phyloP scores from a whole-genome alignment of 1,140 invertebrate genomes.

The Theocolax elegans region DNA sequence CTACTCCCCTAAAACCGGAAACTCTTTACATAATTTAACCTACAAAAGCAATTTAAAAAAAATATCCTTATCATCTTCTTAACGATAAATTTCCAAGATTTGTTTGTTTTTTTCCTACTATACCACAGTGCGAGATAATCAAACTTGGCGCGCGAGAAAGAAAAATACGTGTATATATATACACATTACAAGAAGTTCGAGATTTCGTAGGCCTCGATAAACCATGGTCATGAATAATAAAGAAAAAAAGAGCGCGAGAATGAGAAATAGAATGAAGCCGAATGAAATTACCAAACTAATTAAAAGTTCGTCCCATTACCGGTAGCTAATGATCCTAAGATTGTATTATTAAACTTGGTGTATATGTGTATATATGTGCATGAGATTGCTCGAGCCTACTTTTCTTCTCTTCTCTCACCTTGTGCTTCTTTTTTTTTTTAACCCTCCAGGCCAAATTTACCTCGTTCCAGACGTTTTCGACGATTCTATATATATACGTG shows the following conservation, averaged over 20 bases:
- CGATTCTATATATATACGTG: background rate
- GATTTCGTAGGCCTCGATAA: constrained; percentile 21
- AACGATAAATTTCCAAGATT: no score
- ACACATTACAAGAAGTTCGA: background rate
- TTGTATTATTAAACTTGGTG: constrained; percentile 64
- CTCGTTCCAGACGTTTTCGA: no score
- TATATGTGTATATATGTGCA: background rate
- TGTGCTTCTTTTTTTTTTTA: constrained; percentile 5
- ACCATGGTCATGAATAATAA: constrained; percentile 60
- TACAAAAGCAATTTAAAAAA: background rate
- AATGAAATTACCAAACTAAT: constrained; percentile 67
- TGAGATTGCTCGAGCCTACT: background rate
- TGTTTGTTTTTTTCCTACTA: no score
- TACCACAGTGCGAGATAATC: no score
- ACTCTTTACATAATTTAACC: no score
- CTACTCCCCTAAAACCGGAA: no score
- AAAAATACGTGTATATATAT: background rate
- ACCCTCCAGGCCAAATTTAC: background rate
- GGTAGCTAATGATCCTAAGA: constrained; percentile 64
- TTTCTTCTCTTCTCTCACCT: background rate
- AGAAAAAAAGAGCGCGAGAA: constrained; percentile 61
- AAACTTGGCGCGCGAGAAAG: constrained; percentile 4
- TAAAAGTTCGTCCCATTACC: constrained; percentile 66
- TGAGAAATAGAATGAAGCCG: constrained; percentile 59
- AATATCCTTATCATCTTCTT: no score